Base-by-base conservation (phyloP, 2,113 vertebrate species). In the Sula dactylatra region DNA sequence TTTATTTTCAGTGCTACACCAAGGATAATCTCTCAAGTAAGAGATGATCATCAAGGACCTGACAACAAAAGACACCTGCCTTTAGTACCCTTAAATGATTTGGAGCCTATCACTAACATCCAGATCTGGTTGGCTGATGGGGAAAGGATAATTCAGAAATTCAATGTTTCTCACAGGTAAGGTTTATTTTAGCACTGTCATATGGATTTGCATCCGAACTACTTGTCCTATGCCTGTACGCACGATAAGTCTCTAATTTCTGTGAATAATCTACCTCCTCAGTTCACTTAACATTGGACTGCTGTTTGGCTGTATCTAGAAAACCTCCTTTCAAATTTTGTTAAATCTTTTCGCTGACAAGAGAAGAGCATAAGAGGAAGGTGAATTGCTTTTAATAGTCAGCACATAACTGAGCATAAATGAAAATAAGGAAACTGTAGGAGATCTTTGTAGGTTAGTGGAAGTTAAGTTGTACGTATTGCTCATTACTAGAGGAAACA, bases 61-160 rank as follows among this genome's bases (percentile, higher is more conserved):
- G 98, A 98, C 82, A 97, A 98, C 86, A 98, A 97, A 94, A 98
- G 95, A 94, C 97, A 92, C 61, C 96, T 99, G 74, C 98, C 98
- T 81, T 85, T 98, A 96, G 98, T 99, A 89, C 98, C 98, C 81
- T 97, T 99, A 95, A 98, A 99, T 96, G 97, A 98, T 91, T 86
- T 98, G 96, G 99, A 99, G 85, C 99, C 99, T 14, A 86, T 99
- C 82, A 99, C 99, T 90, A 99, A 97, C 32, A 85, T 99, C 93
- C 99, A 99, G 98, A 99, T 99, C 91, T 99, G 99, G 99, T 97
- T 99, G 98, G 99, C 99, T 45, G 99, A 99, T n/a, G 99, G 99
- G 91, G 98, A 99, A 88, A 98, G 99, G 92, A 97, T 99, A 81
- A 97, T 99, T 91, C 99, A 99, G 97, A 99, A 98, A 96, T 99